Percentiles rank a stretch among this genome's conserved stretches.
Evolutionary conservation across 2,113 vertebrate genomes (phyloP).

Genomic region (Xyrauchen texanus): DNA sequence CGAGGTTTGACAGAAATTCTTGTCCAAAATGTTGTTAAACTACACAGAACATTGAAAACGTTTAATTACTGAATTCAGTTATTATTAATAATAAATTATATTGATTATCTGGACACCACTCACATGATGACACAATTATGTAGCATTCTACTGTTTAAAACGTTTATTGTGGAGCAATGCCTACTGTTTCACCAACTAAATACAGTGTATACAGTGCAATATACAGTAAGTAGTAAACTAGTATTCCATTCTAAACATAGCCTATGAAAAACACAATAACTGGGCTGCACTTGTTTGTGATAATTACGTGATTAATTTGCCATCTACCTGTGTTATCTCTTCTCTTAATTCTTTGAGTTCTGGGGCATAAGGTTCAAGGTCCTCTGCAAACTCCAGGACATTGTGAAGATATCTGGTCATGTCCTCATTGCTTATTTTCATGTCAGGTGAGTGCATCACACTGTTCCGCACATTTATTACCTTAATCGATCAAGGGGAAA

Average conservation of each 20-base stretch:
- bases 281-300: too few relatives aligned
- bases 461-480: conserved; percentile 57
- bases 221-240: neutral
- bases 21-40: conserved; percentile 40
- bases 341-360: conserved; percentile 34
- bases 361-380: conserved; percentile 18
- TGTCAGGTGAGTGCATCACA: conserved; percentile 60
- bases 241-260: neutral
- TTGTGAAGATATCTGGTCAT: neutral
- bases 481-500: conserved; percentile 32
- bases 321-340: conserved; percentile 52
- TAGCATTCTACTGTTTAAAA: neutral
- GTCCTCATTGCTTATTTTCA: conserved; percentile 45
- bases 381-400: conserved; percentile 36
- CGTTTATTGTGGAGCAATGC: neutral
- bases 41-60: conserved; percentile 7
- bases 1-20: neutral
- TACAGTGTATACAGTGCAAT: neutral
- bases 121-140: neutral
- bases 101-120: neutral
- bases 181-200: too few relatives aligned
- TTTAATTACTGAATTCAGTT: too few relatives aligned
- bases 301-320: too few relatives aligned
- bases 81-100: too few relatives aligned
- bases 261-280: neutral